Conservation (phyloP, 2,113 vertebrate species). For the Crotalus helleri region DNA sequence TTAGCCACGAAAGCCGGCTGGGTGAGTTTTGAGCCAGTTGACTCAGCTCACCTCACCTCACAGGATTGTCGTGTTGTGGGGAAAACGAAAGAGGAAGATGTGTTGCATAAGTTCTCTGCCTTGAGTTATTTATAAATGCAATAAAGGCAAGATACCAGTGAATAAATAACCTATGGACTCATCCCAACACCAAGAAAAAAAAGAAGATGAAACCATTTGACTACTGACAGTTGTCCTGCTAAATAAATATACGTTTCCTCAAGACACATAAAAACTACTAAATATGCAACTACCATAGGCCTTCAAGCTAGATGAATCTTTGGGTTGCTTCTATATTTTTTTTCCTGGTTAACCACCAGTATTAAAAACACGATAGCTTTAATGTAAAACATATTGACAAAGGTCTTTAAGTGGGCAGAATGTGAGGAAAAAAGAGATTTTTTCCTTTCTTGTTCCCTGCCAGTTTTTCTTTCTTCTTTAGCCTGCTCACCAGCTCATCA, state of each 20-base stretch:
- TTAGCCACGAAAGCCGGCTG: too few species aligned
- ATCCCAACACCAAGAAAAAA: neutral
- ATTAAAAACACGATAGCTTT: constrained; percentile 53
- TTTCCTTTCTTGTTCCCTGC: neutral
- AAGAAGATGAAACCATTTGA: neutral
- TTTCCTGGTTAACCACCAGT: constrained; percentile 29
- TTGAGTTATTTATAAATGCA: neutral
- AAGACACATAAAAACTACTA: neutral
- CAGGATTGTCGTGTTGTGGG: too few species aligned
- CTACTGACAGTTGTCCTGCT: neutral
- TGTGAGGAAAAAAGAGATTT: constrained; percentile 30
- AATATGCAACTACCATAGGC: constrained; percentile 24
- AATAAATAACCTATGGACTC: neutral
- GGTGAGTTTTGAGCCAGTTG: too few species aligned
- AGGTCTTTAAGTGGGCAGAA: constrained; percentile 38
- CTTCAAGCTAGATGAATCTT: constrained; percentile 40
- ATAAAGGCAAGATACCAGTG: neutral
- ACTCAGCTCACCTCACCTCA: too few species aligned
- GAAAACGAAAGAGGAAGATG: neutral
- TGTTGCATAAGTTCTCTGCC: neutral
- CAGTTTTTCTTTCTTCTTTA: neutral
- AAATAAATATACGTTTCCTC: neutral
- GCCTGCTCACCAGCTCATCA: constrained; percentile 11
- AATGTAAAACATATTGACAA: constrained; percentile 63
- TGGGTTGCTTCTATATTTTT: constrained; percentile 30